A percentile compares a stretch with the other conserved stretches of the same genome.
Evolutionary conservation across 2,888 invertebrate genomes (phyloP).

Genomic region (Drosophila diplacantha): DNA sequence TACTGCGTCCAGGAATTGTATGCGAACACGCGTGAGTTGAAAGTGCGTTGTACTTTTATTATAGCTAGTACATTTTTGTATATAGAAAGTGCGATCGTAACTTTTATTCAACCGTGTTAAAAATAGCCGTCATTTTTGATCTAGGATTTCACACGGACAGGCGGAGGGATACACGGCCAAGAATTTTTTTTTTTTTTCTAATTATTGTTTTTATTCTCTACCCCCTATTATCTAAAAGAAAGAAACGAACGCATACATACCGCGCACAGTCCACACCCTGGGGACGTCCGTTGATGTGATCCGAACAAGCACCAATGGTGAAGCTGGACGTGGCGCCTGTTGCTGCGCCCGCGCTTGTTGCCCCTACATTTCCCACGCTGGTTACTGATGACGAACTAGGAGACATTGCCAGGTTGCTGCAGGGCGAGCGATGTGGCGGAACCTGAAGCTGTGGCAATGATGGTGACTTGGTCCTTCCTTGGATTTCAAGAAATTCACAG

Average conservation of each 20-base stretch:
- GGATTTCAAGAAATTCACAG: slow-evolving; percentile 75
- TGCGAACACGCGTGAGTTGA: no score
- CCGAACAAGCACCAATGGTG: slow-evolving; percentile 95
- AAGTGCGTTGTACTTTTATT: no score
- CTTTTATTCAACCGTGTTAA: no score
- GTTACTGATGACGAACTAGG: slow-evolving; percentile 58
- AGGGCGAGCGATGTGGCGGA: slow-evolving; percentile 51
- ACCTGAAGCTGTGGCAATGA: slow-evolving; percentile 19
- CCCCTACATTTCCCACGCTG: slow-evolving; percentile 48
- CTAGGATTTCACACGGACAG: no score
- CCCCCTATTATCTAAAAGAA: neutral
- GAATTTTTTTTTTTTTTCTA: neutral
- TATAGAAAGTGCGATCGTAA: no score
- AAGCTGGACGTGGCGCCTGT: slow-evolving; percentile 76
- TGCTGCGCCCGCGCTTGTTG: neutral
- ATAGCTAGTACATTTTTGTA: no score
- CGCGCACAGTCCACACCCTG: slow-evolving; percentile 94
- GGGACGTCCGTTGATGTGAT: slow-evolving; percentile 95
- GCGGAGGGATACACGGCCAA: no score
- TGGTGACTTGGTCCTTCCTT: slow-evolving; percentile 61
- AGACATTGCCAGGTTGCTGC: slow-evolving; percentile 56
- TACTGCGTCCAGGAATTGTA: no score
- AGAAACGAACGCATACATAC: slow-evolving; percentile 61
- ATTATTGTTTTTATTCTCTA: neutral
- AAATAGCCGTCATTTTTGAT: no score